Evolutionary conservation across 2,888 invertebrate species (phyloP), one percentile per base, ranked within the genome.

Genomic region (Hypolimnas misippus): DNA sequence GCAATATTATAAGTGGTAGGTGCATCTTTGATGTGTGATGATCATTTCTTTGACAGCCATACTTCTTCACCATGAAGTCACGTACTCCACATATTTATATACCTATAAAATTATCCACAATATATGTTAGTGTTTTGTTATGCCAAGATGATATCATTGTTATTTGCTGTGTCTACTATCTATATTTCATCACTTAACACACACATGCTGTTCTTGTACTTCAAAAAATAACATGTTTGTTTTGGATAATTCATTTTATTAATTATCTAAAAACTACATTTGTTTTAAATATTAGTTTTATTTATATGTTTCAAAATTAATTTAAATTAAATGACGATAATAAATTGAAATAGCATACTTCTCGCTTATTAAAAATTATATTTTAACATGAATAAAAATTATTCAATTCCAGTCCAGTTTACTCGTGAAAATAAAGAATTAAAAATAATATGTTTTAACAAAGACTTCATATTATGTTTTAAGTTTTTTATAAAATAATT

Each of bases 21-120:
- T 29, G 3, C n/a, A 6, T 29, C n/a, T 14, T 8, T 16, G 12
- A 4, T 31, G 54, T 44, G 49, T 57, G 33, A 46, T 58, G 40
- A 61, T 52, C 50, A 54, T 58, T 60, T 65, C 54, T 61, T 68
- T 66, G 66, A 66, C 69, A 75, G 70, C 71, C 74, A 72, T 73
- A 62, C 57, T 65, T 64, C 46, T 71, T 72, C 70, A 77, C 68
- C 67, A 62, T 40, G 62, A 62, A 79, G 85, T 87, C 87, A 86
- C 87, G 86, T 87, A 76, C 54, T 61, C 62, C 58, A 51, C 49
- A 46, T 38, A 57, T 42, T 17, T 56, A 59, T 8, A 60, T 68
- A 65, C 21, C 54, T 66, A 62, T 50, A 62, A 56, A 57, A 35
- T 38, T 49, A 21, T 38, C 31, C 21, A 31, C 58, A 50, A 33